A percentile compares a stretch with the other conserved stretches of the same genome.
phyloP scores from a whole-genome alignment of 2,113 vertebrate genomes.

The Chionomys nivalis region DNA sequence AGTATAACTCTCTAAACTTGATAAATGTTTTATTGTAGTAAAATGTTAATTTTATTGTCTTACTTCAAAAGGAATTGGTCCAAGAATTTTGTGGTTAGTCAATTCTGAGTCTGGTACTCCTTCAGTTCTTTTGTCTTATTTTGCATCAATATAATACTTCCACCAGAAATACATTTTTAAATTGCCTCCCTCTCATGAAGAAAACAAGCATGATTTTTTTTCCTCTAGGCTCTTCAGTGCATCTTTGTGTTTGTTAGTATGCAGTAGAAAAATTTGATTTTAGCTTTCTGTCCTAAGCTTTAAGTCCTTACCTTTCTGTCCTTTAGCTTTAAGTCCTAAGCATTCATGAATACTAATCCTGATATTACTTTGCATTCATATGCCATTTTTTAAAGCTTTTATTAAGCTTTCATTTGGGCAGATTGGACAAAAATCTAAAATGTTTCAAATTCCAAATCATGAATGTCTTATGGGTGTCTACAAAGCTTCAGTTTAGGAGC shows the following conservation, averaged over 20 bases:
- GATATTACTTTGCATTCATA: conserved; percentile 16
- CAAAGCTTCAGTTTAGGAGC: neutral
- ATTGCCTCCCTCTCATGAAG: neutral
- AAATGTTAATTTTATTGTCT: conserved; percentile 16
- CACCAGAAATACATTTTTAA: conserved; percentile 30
- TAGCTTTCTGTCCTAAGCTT: conserved; percentile 51
- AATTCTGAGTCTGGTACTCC: neutral
- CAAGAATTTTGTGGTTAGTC: conserved; percentile 15
- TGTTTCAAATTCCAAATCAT: neutral
- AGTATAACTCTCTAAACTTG: neutral
- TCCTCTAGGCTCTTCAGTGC: neutral
- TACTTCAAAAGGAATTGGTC: neutral
- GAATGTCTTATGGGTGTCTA: neutral
- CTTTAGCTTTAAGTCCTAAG: neutral
- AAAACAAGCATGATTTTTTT: neutral
- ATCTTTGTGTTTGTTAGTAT: conserved; percentile 39
- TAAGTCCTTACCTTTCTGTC: no score
- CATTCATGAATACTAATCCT: neutral
- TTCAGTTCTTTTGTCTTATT: neutral
- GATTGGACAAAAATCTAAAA: neutral
- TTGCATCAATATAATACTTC: neutral
- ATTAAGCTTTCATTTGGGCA: neutral
- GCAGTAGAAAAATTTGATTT: conserved; percentile 10
- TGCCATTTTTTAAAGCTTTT: neutral
- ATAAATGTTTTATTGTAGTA: neutral